Conservation (phyloP, 53 echinoderm and acorn worm genomes). For the Holothuria scabra region DNA sequence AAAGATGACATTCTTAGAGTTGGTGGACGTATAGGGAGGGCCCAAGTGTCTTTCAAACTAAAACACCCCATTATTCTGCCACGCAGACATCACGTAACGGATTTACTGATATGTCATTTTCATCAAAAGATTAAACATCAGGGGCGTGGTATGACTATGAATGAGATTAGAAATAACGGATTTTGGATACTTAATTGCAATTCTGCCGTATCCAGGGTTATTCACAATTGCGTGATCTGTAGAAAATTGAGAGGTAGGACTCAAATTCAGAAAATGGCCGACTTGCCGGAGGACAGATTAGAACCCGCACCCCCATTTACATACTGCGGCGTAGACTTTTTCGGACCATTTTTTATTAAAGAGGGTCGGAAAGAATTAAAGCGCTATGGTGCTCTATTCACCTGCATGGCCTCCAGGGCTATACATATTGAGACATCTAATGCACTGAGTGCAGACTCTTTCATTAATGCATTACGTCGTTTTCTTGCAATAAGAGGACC, state of each 20-base stretch:
- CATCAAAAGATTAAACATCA: conserved; percentile 43
- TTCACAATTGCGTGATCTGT: conserved; percentile 24
- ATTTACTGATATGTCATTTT: conserved; percentile 42
- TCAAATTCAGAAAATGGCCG: conserved; percentile 14
- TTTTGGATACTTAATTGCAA: conserved; percentile 59
- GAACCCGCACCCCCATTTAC: conserved; percentile 62
- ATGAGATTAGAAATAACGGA: conserved; percentile 43
- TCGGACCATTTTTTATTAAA: conserved; percentile 67
- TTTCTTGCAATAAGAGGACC: too few relatives aligned
- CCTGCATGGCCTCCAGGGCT: conserved; percentile 71
- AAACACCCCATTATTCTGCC: not conserved
- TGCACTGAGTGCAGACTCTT: conserved; percentile 64
- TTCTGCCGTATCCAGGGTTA: conserved; percentile 2
- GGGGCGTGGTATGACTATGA: conserved; percentile 50
- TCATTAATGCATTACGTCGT: conserved; percentile 72
- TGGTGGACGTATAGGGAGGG: not conserved
- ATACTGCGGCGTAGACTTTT: conserved; percentile 70
- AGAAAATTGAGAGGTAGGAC: not conserved
- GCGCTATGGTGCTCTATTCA: too few relatives aligned
- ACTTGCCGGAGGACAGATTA: too few relatives aligned
- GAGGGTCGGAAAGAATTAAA: conserved; percentile 70
- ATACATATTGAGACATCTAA: conserved; percentile 67
- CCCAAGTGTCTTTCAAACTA: not conserved
- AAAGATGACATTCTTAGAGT: not conserved
- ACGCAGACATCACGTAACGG: not conserved